Evolutionary conservation across 1,140 invertebrate genomes (phyloP), one percentile per base, ranked within the genome.

Genomic region (Heterodera schachtii): DNA sequence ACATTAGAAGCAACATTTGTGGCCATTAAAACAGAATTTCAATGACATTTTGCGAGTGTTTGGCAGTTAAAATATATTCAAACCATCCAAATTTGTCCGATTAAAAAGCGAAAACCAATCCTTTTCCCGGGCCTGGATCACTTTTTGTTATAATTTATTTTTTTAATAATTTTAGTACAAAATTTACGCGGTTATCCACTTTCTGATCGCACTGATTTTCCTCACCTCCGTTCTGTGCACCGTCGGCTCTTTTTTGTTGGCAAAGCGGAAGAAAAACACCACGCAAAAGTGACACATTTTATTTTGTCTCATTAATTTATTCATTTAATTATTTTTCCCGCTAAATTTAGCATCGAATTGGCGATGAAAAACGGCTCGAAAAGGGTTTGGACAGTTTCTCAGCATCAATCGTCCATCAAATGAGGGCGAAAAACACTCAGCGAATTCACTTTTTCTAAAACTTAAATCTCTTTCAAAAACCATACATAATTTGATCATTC

Each of bases 131-230:
- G 31, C 31, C 31, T 31, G 13, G 57, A 60, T 60, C 57, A 60
- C 57, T 60, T 52, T 52, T 60, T 60, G 49, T 6, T 52, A 11
- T 8, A 52, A 52, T 52, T 8, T 52, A 0, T 1, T 52, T 16
- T 60, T 60, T 11, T 0, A 60, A 60, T 16, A 60, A 11, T 16
- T 60, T 60, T 4, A 78, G 76, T 78, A 78, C 66, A 49, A 64
- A 43, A 67, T 78, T 46, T 78, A 78, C 70, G 76, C 64, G 6
- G 13, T 78, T 21, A 78, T 78, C 9, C 76, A 78, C 46, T 16
- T 78, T 16, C 5, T 67, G 47, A 78, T 78, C 47, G 64, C 76
- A n/a, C 47, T 78, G 3, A 69, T 78, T 8, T 78, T 78, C 70
- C 60, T 70, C 47, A 31, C 11, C 11, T 78, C 76, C 21, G 76